Conservation (phyloP, 1,140 invertebrate genomes). For the Zaprionus lachaisei region DNA sequence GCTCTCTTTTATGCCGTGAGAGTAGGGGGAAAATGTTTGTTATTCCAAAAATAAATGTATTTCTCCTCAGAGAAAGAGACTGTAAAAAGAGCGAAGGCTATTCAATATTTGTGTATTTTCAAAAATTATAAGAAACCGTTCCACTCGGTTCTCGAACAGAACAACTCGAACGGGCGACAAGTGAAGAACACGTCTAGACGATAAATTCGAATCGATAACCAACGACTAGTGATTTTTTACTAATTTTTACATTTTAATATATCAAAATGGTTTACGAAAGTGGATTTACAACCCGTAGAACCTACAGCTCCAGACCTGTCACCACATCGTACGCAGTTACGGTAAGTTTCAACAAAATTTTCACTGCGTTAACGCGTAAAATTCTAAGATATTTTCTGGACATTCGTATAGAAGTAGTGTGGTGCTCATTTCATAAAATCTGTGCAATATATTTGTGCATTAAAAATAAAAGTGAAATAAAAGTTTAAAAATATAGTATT, state of each 20-base stretch:
- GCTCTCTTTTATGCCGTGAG: conserved; percentile 63
- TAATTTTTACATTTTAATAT: conserved; percentile 45
- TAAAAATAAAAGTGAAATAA: conserved; percentile 7
- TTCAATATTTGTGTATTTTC: conserved; percentile 62
- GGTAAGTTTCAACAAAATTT: conserved; percentile 87
- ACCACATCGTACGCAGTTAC: conserved; percentile 91
- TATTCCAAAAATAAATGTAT: conserved; percentile 84
- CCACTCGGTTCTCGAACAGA: conserved; percentile 64
- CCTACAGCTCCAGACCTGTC: conserved; percentile 89
- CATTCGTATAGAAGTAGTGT: conserved; percentile 53
- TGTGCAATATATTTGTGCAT: conserved; percentile 68
- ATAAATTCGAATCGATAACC: conserved; percentile 63
- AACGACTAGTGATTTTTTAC: conserved; percentile 63
- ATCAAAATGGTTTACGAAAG: conserved; percentile 93
- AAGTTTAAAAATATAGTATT: neutral
- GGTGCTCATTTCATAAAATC: conserved; percentile 61
- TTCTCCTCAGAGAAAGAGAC: conserved; percentile 51
- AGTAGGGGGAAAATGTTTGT: conserved; percentile 75
- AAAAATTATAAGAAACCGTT: conserved; percentile 76
- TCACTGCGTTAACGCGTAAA: conserved; percentile 25
- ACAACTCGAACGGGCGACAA: conserved; percentile 84
- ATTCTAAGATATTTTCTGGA: conserved; percentile 25
- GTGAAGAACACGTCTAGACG: conserved; percentile 79
- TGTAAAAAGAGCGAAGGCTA: conserved; percentile 43
- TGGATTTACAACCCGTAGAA: conserved; percentile 94